Conservation (phyloP, 2,888 invertebrate genomes). For the Trachelus troglodyta region DNA sequence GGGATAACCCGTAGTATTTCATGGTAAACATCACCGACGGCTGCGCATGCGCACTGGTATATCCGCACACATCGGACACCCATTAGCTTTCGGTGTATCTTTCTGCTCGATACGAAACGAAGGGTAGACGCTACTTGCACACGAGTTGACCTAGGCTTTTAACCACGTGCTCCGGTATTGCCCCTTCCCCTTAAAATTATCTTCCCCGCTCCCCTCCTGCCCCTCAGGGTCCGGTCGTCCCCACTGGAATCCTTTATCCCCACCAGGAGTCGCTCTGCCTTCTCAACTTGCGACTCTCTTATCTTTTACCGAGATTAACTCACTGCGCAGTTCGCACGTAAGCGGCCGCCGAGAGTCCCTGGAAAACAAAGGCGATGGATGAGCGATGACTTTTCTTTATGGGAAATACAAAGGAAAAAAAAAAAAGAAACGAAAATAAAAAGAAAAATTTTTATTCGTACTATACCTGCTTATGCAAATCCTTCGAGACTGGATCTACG, state of each 20-base stretch:
- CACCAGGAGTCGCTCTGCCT: conserved; percentile 20
- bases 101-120: neutral
- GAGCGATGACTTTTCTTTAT: neutral
- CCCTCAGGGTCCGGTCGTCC: neutral
- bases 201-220: conserved; percentile 11
- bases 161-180: conserved; percentile 13
- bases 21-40: conserved; percentile 2
- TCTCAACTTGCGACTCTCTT: conserved; percentile 41
- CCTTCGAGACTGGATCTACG: neutral
- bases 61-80: neutral
- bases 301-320: conserved; percentile 47
- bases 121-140: neutral
- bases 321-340: conserved; percentile 51
- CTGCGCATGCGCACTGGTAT: neutral
- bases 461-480: neutral
- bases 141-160: conserved; percentile 44
- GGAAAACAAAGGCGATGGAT: neutral
- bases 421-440: too few species aligned
- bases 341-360: neutral
- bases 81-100: neutral
- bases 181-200: conserved; percentile 12
- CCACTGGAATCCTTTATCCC: conserved; percentile 8
- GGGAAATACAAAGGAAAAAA: neutral
- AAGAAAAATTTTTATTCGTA: neutral
- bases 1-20: conserved; percentile 47